A percentile compares a stretch with the other conserved stretches of the same genome.
phyloP scores from a whole-genome alignment of 2,797 vertebrate species.

The Potorous gilbertii region DNA sequence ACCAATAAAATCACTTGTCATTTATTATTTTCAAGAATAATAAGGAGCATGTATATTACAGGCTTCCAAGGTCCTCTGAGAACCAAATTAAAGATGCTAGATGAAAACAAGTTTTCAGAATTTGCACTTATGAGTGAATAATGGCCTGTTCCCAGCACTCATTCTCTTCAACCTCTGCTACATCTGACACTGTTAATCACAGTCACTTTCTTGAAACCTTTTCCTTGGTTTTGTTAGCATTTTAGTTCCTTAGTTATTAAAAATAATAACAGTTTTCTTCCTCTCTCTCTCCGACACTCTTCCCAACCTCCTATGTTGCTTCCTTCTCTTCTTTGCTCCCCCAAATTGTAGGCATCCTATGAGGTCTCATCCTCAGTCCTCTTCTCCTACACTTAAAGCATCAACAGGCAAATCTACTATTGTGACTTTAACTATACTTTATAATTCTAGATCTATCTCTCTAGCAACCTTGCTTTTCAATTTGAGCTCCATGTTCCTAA shows the following conservation, averaged over 20 bases:
- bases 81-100: constrained; percentile 55
- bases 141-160: constrained; percentile 21
- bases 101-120: constrained; percentile 40
- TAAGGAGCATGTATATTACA: not conserved
- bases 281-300: not conserved
- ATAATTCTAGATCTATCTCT: not conserved
- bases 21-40: constrained; percentile 39
- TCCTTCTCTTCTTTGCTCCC: not conserved
- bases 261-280: not conserved
- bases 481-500: not conserved
- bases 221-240: constrained; percentile 22
- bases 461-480: not conserved
- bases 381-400: not conserved
- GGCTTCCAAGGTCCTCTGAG: constrained; percentile 14
- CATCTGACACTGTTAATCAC: constrained; percentile 18
- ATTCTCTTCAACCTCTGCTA: constrained; percentile 18
- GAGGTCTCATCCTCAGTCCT: not conserved
- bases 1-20: constrained; percentile 14
- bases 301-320: not conserved
- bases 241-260: constrained; percentile 16
- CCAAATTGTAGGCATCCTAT: not conserved
- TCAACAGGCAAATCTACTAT: not conserved
- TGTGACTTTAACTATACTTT: not conserved
- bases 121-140: constrained; percentile 21
- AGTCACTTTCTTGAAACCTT: not conserved